Conservation (phyloP, 2,888 invertebrate genomes). For the Priocnemis perturbator region DNA sequence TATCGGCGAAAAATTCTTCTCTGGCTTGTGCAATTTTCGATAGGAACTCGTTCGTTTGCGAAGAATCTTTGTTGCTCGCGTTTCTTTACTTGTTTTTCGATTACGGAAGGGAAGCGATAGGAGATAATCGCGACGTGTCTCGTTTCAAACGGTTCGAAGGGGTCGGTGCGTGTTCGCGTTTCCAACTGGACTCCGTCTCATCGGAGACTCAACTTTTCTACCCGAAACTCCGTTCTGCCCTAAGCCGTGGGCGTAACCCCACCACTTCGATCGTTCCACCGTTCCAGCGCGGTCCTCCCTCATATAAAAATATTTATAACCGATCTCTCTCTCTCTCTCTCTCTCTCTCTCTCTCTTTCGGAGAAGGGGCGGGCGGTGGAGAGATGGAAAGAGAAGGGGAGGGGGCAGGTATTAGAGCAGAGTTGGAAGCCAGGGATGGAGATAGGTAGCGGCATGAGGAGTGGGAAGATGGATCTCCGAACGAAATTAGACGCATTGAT, state of each 20-base stretch:
- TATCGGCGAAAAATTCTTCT: no score
- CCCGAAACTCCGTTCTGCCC: slow-evolving; percentile 59
- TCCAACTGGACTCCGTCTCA: slow-evolving; percentile 68
- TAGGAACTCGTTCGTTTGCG: neutral
- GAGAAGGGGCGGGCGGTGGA: slow-evolving; percentile 56
- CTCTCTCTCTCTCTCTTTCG: slow-evolving; percentile 45
- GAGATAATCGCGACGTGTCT: slow-evolving; percentile 5
- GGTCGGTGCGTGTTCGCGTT: slow-evolving; percentile 65
- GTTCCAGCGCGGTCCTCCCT: slow-evolving; percentile 45
- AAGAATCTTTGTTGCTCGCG: no score
- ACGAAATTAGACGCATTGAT: slow-evolving; percentile 48
- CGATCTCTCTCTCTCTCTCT: slow-evolving; percentile 54
- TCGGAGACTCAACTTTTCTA: slow-evolving; percentile 71
- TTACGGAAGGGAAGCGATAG: slow-evolving; percentile 7
- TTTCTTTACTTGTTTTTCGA: slow-evolving; percentile 22
- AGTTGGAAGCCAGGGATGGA: slow-evolving; percentile 19
- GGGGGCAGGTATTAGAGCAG: slow-evolving; percentile 39
- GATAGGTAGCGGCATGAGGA: neutral
- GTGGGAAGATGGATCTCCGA: slow-evolving; percentile 14
- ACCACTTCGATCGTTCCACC: slow-evolving; percentile 35
- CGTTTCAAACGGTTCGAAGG: slow-evolving; percentile 40
- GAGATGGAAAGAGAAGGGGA: no score
- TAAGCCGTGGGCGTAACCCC: slow-evolving; percentile 38
- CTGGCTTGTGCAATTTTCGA: no score
- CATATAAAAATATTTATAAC: slow-evolving; percentile 75